Conservation (phyloP, 2,113 vertebrate genomes). For the Neogale vison region DNA sequence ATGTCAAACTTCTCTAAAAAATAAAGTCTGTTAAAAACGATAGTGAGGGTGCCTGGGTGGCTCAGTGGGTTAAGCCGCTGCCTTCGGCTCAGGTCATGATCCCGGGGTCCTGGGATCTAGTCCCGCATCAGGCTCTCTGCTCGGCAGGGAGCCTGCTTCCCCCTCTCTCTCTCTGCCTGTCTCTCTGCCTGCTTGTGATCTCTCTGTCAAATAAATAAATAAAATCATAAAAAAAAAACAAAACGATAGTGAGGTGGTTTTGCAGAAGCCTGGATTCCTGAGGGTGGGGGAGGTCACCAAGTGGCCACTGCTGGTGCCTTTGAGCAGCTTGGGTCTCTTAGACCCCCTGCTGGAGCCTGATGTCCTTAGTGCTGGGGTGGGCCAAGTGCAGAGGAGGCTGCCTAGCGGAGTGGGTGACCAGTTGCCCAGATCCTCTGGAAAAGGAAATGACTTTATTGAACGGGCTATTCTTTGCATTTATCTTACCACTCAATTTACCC, state of each 20-base stretch:
- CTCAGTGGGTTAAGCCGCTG: no score
- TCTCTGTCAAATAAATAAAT: no score
- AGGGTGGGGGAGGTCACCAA: background rate
- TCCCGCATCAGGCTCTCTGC: no score
- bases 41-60: no score
- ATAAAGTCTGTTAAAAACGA: background rate
- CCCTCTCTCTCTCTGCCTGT: no score
- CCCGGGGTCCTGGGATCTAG: no score
- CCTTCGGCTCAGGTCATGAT: no score
- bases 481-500: constrained; percentile 20
- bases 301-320: background rate
- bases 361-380: background rate
- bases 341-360: background rate
- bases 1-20: background rate
- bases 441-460: constrained; percentile 34
- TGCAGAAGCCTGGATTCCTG: constrained; percentile 33
- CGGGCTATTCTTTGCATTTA: background rate
- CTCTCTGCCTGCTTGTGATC: no score
- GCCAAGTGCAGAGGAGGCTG: background rate
- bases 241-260: background rate
- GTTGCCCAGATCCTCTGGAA: constrained; percentile 42
- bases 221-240: no score
- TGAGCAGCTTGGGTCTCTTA: background rate
- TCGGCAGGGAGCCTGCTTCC: no score
- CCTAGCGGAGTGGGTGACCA: background rate